phyloP scores from a whole-genome alignment of 2,113 vertebrate genomes.

The Opisthocomus hoazin region DNA sequence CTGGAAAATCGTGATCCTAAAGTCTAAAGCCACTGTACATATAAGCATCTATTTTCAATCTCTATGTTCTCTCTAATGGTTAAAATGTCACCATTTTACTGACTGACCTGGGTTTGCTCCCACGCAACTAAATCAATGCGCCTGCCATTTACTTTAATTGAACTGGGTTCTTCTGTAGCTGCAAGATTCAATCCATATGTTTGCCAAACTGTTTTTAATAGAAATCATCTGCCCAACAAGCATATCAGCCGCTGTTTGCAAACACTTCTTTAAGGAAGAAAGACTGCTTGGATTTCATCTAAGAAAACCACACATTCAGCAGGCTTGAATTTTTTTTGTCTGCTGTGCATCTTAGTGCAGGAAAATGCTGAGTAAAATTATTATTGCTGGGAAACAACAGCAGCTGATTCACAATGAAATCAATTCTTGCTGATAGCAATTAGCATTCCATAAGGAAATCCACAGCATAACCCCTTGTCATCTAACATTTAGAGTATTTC shows the following conservation, averaged over 20 bases:
- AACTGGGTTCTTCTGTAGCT: not conserved
- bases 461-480: not conserved
- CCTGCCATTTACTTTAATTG: not conserved
- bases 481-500: not conserved
- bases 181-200: not conserved
- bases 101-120: not conserved
- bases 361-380: not conserved
- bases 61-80: not conserved
- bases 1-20: not conserved
- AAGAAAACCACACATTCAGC: not conserved
- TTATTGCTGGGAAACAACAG: not conserved
- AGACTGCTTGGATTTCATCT: not conserved
- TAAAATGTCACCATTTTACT: not conserved
- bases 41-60: not conserved
- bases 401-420: not conserved
- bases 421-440: not conserved
- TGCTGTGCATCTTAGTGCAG: not conserved
- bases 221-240: not conserved
- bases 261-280: not conserved
- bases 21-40: not conserved
- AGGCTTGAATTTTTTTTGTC: not conserved
- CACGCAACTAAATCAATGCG: not conserved
- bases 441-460: not conserved
- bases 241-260: not conserved
- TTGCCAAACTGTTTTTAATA: not conserved